These are phyloP conservation scores for Sebastes baramenuke DNA, from an alignment of 2,797 vertebrate genomes.

Conservation along the genomic window DNA sequence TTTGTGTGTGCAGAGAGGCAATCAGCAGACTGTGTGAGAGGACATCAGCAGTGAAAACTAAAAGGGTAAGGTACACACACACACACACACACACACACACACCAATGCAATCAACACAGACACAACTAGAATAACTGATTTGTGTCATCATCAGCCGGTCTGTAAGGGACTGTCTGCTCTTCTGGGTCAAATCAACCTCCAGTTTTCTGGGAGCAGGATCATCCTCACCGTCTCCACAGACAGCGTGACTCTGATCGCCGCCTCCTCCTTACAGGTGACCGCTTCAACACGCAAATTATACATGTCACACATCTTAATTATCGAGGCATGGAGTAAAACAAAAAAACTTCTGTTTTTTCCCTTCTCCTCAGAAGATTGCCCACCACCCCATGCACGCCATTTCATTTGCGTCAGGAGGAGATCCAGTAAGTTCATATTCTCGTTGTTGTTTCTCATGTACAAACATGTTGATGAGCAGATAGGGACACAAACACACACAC, in stretches of 20 bases:
- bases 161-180: conserved; percentile 86
- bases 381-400: conserved; percentile 95
- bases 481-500: conserved; percentile 2
- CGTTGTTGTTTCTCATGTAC: not conserved
- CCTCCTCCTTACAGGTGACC: conserved; percentile 89
- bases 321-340: not conserved
- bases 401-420: conserved; percentile 96
- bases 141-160: conserved; percentile 81
- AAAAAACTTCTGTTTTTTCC: not conserved
- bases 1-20: conserved; percentile 86
- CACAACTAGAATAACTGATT: not conserved
- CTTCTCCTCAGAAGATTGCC: conserved; percentile 86
- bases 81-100: not conserved
- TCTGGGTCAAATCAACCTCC: conserved; percentile 91
- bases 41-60: conserved; percentile 82
- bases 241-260: conserved; percentile 86
- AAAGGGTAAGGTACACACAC: conserved; percentile 82
- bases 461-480: conserved; percentile 7
- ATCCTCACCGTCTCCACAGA: conserved; percentile 89
- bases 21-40: conserved; percentile 92
- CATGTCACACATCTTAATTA: not conserved
- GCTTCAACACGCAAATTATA: not conserved
- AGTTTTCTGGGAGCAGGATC: conserved; percentile 91
- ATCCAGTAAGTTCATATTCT: conserved; percentile 86
- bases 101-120: not conserved